Evolutionary conservation across 2,797 vertebrate genomes (phyloP), one percentile per base, ranked within the genome.

Genomic region (Anguilla obscura): DNA sequence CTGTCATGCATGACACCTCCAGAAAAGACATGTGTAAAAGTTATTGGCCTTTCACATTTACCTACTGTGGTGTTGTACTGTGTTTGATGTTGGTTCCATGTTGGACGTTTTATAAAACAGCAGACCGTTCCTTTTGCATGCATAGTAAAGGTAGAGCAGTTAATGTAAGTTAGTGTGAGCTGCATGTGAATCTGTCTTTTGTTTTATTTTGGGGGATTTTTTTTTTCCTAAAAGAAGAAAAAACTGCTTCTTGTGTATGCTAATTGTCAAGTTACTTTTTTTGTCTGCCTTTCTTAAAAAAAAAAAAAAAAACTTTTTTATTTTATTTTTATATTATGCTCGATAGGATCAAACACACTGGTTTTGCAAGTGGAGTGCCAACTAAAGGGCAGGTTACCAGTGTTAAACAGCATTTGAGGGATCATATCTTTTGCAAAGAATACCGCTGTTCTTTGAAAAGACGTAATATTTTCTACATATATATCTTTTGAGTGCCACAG

Each of bases 361-460:
- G 94, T 96, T 94, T 96, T 94, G 88, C 94, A 48, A 95, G 91
- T 93, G 94, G 94, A 93, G 95, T 96, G 95, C 96, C 95, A 96
- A 96, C 92, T 2, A 92, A 92, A 94, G 93, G 94, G 94, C 94
- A 94, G 76, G 93, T 94, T 95, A 95, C 96, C 92, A 95, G 92
- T 96, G 94, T 97, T 95, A 93, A 90, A 94, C 96, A 96, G 96
- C 96, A 95, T 97, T 96, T 95, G 94, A 97, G 96, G 96, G 96
- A 97, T 96, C 96, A 95, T 95, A 90, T 90, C 88, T 86, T 89
- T 90, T 86, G 82, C 80, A 85, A 63, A 85, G 69, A 86, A 83
- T 86, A 80, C 52, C 54, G 40, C 85, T 54, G 83, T 84, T 84
- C 84, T 88, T 60, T 82, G 84, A 86, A 90, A 74, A 86, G 76